Evolutionary conservation across 2,113 vertebrate genomes (phyloP).

Genomic region (Chiloscyllium plagiosum): DNA sequence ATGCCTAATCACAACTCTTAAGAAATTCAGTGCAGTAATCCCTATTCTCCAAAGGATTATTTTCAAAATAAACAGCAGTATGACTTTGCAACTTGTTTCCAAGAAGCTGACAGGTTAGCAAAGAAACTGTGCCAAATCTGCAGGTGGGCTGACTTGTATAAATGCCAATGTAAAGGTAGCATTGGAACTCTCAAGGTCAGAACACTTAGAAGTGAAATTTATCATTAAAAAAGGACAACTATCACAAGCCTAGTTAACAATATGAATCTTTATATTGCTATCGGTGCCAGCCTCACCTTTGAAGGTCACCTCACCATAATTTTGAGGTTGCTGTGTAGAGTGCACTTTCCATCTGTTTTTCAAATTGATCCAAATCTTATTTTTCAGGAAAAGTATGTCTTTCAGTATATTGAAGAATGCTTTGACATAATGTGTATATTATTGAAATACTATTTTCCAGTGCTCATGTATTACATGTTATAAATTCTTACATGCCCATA

Average conservation of each 20-base stretch:
- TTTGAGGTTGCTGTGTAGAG: not conserved
- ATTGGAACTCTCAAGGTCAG: not conserved
- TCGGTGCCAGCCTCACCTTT: not conserved
- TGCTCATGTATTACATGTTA: not conserved
- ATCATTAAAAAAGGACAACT: not conserved
- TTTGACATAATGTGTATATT: not conserved
- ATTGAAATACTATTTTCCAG: not conserved
- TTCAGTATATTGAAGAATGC: not conserved
- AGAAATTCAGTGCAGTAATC: not conserved
- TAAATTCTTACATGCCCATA: not conserved
- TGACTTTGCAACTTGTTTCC: not conserved
- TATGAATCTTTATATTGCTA: not conserved
- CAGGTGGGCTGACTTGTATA: not conserved
- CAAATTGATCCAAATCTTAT: not conserved
- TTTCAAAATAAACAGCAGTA: not conserved
- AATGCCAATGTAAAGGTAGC: not conserved
- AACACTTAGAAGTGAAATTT: not conserved
- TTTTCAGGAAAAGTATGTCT: not conserved
- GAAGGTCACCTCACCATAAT: not conserved
- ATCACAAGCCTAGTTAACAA: not conserved
- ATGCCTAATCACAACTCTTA: not conserved
- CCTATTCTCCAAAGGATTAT: not conserved
- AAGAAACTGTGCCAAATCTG: not conserved
- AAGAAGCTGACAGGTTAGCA: not conserved
- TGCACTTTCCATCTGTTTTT: constrained; percentile 3